A percentile compares a stretch with the other conserved stretches of the same genome.
phyloP scores from a whole-genome alignment of 2,888 invertebrate genomes.

The Limenitis camilla region DNA sequence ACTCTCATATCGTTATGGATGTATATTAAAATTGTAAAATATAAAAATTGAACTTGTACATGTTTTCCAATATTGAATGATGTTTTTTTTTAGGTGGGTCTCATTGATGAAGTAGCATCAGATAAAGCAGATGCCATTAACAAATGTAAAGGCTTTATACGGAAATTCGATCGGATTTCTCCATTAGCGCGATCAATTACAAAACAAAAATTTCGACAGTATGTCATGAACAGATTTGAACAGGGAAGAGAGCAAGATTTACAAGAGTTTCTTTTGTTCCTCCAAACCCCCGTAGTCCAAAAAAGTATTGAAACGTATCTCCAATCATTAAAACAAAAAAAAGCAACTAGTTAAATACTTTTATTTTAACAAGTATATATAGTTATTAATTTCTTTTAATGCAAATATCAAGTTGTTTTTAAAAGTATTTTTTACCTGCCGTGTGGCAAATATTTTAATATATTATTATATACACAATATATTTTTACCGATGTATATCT shows the following conservation, averaged over 20 bases:
- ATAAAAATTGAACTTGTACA: too few relatives aligned
- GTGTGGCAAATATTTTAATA: too few relatives aligned
- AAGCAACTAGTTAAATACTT: neutral
- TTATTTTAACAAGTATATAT: too few relatives aligned
- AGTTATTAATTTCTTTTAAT: too few relatives aligned
- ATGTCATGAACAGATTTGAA: constrained; percentile 68
- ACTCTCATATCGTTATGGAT: too few relatives aligned
- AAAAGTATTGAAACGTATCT: constrained; percentile 82
- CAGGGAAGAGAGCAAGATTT: constrained; percentile 78
- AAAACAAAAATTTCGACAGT: constrained; percentile 70
- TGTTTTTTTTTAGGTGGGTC: constrained; percentile 66
- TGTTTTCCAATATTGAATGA: too few relatives aligned
- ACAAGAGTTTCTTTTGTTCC: constrained; percentile 74
- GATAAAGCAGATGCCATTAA: too few relatives aligned
- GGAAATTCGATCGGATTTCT: constrained; percentile 78
- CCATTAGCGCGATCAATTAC: constrained; percentile 73
- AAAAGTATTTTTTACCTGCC: too few relatives aligned
- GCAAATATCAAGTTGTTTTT: too few relatives aligned
- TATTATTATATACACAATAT: too few relatives aligned
- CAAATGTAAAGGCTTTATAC: constrained; percentile 79
- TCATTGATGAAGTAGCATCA: constrained; percentile 83
- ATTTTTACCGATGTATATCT: too few relatives aligned
- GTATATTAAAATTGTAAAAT: too few relatives aligned
- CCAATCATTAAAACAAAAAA: constrained; percentile 78
- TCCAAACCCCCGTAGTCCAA: constrained; percentile 80